phyloP scores from a whole-genome alignment of 64 coral and sea anemone species.

The Astreopora myriophthalma region DNA sequence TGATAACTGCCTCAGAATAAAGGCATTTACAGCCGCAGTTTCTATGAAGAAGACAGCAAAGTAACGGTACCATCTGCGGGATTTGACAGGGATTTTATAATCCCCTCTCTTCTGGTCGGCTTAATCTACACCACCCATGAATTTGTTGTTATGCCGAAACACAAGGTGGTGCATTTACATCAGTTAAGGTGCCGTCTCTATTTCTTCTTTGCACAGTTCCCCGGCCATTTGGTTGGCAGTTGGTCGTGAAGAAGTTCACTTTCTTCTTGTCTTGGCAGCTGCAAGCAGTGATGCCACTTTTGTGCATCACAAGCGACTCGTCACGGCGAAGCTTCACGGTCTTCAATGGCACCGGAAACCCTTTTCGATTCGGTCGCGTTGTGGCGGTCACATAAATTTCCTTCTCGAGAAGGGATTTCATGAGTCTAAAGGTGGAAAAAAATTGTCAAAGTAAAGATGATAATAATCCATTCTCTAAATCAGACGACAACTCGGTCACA shows the following conservation, averaged over 20 bases:
- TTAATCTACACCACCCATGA: slow-evolving; percentile 40
- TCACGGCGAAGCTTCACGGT: neutral
- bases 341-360: neutral
- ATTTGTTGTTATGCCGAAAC: slow-evolving; percentile 59
- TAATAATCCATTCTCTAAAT: neutral
- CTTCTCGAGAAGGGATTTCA: neutral
- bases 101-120: slow-evolving; percentile 61
- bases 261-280: slow-evolving; percentile 57
- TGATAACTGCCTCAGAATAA: slow-evolving; percentile 58
- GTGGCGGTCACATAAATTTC: neutral
- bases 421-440: neutral
- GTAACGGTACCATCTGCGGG: slow-evolving; percentile 41
- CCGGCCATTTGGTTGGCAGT: slow-evolving; percentile 50
- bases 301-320: slow-evolving; percentile 23
- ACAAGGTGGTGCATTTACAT: slow-evolving; percentile 57
- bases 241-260: slow-evolving; percentile 29
- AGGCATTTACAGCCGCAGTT: slow-evolving; percentile 62
- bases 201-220: slow-evolving; percentile 24
- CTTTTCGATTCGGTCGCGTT: neutral
- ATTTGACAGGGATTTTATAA: slow-evolving; percentile 64
- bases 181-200: slow-evolving; percentile 25
- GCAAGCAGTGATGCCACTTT: slow-evolving; percentile 37
- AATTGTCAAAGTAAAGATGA: neutral
- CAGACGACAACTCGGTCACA: neutral
- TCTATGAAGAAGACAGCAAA: slow-evolving; percentile 52